Evolutionary conservation across 2,888 invertebrate genomes (phyloP), one percentile per base, ranked within the genome.

Genomic region (Spialia ferax): DNA sequence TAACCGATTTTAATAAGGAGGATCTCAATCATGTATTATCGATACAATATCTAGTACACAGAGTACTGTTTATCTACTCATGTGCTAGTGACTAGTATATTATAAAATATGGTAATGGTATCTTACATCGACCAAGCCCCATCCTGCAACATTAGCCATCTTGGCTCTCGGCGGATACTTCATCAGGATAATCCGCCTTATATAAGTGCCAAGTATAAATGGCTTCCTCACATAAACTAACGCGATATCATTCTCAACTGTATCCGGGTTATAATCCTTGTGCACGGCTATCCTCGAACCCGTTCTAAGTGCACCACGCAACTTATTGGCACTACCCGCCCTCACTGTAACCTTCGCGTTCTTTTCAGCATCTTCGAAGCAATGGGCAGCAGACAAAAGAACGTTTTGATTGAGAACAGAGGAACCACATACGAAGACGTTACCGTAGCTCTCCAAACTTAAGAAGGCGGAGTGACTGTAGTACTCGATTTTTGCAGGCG

Each of bases 341-440:
- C 45, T 71, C 0, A 70, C 32, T 7, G 74, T 29, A 1, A 68
- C 22, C 18, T 38, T 8, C 1, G 64, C 70, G 2, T 22, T 15
- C 4, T 0, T 60, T 0, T 2, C 61, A 38, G 77, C 77, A 0
- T 56, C 69, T 0, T 74, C 73, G 0, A 82, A 62, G 45, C 84
- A 84, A 64, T 84, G 84, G 0, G 75, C 83, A 0, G 83, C 84
- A 1, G 83, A 77, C 4, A 84, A 29, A 0, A 79, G 57, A 10
- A 83, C 64, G 3, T 63, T 68, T 66, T 83, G 80, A 63, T 80
- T 83, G 3, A 83, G 6, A 32, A 83, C 76, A 0, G 84, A 83
- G 0, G 78, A 71, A 0, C 83, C 83, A 61, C 84, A 84, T 20
- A 74, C 61, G 42, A 56, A 77, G 5, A 23, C 18, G 0, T 29